These are phyloP conservation scores for Cygnus buccinator DNA, from an alignment of 2,113 vertebrate species.

Conservation along the genomic window DNA sequence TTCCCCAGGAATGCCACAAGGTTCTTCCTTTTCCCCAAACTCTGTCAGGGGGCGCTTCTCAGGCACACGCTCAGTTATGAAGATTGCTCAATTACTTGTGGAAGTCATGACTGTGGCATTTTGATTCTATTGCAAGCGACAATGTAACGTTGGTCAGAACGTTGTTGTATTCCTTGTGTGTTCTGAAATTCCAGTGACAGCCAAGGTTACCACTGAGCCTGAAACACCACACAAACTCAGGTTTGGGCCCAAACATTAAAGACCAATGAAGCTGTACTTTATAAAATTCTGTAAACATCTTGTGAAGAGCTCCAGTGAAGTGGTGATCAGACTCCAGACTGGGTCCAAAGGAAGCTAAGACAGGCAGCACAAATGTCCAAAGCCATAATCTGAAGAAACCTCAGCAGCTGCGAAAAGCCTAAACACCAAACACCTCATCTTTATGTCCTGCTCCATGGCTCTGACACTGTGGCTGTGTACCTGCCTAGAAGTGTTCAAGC, in stretches of 20 bases:
- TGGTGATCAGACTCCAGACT: background rate
- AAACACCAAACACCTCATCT: background rate
- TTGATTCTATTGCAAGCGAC: background rate
- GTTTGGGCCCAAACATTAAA: background rate
- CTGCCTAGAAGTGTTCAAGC: background rate
- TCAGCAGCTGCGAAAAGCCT: background rate
- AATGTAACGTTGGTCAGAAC: background rate
- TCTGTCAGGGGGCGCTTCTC: background rate
- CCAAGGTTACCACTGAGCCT: background rate
- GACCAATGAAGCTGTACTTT: background rate
- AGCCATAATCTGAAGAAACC: background rate
- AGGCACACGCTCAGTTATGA: background rate
- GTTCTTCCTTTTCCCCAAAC: background rate
- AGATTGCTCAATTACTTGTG: background rate
- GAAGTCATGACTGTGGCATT: background rate
- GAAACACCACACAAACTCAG: background rate
- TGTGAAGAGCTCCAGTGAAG: background rate
- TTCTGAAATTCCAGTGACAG: background rate
- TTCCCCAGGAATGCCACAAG: background rate
- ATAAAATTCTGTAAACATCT: background rate
- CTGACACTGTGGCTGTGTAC: background rate
- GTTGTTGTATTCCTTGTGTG: background rate
- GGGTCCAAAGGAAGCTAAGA: background rate
- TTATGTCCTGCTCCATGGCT: background rate
- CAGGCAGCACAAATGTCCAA: background rate